These are phyloP conservation scores for Nycticebus coucang DNA, from an alignment of 2,113 vertebrate species.

Conservation along the genomic window DNA sequence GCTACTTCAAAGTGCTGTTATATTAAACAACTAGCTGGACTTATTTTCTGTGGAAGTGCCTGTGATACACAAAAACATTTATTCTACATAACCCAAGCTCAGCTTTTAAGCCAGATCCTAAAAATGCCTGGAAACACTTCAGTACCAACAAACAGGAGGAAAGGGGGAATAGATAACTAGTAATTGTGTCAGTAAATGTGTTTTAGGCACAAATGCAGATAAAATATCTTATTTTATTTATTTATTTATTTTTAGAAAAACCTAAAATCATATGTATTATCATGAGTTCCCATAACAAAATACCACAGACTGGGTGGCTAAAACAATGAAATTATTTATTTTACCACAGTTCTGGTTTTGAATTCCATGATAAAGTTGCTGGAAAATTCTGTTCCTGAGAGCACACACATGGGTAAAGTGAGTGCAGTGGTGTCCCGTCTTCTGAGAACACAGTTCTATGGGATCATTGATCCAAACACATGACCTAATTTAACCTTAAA, in stretches of 20 bases:
- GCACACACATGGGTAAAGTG: fast-evolving
- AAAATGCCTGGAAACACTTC: background rate
- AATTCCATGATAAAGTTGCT: background rate
- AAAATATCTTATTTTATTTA: background rate
- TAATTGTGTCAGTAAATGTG: background rate
- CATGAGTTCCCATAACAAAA: background rate
- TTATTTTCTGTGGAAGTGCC: background rate
- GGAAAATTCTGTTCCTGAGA: fast-evolving
- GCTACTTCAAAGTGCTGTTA: background rate
- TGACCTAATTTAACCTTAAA: background rate
- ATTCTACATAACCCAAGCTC: background rate
- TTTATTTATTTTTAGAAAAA: too few species aligned
- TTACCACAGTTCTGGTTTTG: background rate
- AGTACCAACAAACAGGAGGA: background rate
- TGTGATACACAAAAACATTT: background rate
- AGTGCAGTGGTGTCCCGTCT: background rate
- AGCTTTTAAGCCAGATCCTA: background rate
- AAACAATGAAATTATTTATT: background rate
- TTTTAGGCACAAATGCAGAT: background rate
- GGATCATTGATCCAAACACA: background rate
- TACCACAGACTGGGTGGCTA: background rate
- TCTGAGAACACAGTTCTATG: background rate
- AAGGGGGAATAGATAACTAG: background rate
- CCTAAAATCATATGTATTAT: background rate
- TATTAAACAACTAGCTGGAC: background rate